Evolutionary conservation across 2,113 vertebrate genomes (phyloP).

Genomic region (Antennarius striatus): DNA sequence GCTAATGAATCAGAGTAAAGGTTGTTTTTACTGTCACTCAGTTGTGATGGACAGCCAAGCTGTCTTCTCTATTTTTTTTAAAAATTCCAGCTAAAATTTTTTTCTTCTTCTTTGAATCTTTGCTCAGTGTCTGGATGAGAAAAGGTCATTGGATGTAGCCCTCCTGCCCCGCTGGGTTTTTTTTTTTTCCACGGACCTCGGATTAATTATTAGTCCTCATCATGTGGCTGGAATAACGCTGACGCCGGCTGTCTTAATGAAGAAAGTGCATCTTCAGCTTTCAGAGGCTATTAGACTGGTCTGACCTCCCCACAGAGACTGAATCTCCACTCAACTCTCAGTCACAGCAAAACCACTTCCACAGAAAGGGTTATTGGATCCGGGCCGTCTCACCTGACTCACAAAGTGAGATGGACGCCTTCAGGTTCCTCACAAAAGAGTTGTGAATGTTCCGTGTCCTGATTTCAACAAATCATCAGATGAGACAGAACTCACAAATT

Average conservation of each 20-base stretch:
- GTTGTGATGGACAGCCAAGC: conserved; percentile 9
- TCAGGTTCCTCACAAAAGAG: too few relatives aligned
- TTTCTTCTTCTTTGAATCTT: conserved; percentile 16
- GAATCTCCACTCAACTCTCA: conserved; percentile 38
- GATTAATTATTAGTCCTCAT: conserved; percentile 50
- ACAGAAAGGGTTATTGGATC: neutral
- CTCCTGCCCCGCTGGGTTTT: neutral
- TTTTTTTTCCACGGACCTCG: neutral
- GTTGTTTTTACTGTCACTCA: conserved; percentile 18
- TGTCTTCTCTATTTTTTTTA: conserved; percentile 28
- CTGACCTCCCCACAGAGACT: conserved; percentile 48
- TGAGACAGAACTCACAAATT: too few relatives aligned
- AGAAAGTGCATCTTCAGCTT: conserved; percentile 64
- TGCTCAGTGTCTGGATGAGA: conserved; percentile 21
- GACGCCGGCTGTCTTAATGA: conserved; percentile 57
- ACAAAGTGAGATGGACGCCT: too few relatives aligned
- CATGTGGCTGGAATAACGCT: conserved; percentile 45
- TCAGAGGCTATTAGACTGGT: conserved; percentile 56
- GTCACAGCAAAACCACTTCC: neutral
- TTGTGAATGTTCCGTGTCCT: too few relatives aligned
- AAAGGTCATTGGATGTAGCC: conserved; percentile 48
- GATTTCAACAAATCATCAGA: too few relatives aligned
- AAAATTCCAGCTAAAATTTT: too few relatives aligned
- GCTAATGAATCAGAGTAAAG: too few relatives aligned
- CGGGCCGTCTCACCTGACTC: neutral